A percentile compares a stretch with the other conserved stretches of the same genome.
Evolutionary conservation across 2,888 invertebrate genomes (phyloP).

Genomic region (Dolichomitus sp.): DNA sequence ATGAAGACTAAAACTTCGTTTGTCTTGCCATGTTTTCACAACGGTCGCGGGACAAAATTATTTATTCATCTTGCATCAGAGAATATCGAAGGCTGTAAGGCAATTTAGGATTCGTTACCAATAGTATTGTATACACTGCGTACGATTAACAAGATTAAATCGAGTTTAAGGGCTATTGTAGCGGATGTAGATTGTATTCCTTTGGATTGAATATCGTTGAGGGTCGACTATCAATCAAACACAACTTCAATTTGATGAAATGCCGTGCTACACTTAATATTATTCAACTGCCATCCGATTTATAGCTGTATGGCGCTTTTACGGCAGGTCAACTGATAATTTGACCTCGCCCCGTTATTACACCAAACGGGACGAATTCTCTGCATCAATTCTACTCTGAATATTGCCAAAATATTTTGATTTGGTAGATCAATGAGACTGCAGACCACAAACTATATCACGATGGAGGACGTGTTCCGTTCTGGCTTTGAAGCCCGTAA

Average conservation of each 20-base stretch:
- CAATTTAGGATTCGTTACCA: constrained; percentile 6
- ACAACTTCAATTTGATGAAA: not conserved
- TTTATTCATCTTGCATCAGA: not conserved
- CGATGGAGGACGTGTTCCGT: not conserved
- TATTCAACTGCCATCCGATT: not conserved
- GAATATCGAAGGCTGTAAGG: constrained; percentile 30
- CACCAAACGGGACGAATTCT: not conserved
- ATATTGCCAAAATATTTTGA: not conserved
- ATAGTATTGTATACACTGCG: constrained; percentile 26
- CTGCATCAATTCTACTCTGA: not conserved
- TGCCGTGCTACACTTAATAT: not conserved
- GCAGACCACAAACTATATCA: not conserved
- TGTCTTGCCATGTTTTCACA: not conserved
- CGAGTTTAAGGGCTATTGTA: constrained; percentile 12
- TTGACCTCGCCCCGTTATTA: not conserved
- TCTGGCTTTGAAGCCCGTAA: not conserved
- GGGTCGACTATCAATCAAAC: not conserved
- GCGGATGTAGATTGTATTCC: not conserved
- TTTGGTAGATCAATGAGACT: not conserved
- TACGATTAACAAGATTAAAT: constrained; percentile 48
- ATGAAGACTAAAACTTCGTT: not conserved
- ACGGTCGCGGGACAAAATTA: constrained; percentile 32
- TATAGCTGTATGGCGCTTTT: not conserved
- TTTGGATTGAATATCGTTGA: not conserved
- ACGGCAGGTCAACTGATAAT: not conserved